These are phyloP conservation scores for Platerodrilus igneus DNA, from an alignment of 2,888 invertebrate species.

Conservation along the genomic window DNA sequence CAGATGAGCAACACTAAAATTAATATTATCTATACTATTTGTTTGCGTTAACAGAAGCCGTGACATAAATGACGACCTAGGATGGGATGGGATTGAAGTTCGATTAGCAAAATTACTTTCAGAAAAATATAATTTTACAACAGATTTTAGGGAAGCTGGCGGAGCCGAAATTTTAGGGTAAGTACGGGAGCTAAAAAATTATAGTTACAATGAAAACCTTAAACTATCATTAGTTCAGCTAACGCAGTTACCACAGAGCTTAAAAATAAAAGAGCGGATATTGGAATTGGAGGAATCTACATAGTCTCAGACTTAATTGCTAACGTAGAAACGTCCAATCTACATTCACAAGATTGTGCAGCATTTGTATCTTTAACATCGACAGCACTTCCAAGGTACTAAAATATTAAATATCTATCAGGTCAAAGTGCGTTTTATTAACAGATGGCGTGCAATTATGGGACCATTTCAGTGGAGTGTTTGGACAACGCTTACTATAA, in stretches of 20 bases:
- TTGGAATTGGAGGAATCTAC: conserved; percentile 71
- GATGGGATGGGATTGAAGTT: conserved; percentile 74
- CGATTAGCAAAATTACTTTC: conserved; percentile 60
- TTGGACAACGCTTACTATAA: conserved; percentile 67
- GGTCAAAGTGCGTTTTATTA: conserved; percentile 28
- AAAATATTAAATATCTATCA: conserved; percentile 5
- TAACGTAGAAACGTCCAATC: conserved; percentile 58
- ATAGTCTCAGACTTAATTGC: conserved; percentile 52
- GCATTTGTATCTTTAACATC: conserved; percentile 72
- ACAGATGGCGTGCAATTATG: conserved; percentile 74
- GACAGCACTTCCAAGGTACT: conserved; percentile 72
- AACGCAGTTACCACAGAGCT: conserved; percentile 60
- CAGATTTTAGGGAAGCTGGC: conserved; percentile 61
- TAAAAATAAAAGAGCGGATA: conserved; percentile 53
- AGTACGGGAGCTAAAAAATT: no score
- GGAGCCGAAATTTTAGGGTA: conserved; percentile 49
- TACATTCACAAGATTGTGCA: conserved; percentile 72
- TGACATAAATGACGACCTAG: conserved; percentile 50
- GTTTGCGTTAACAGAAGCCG: conserved; percentile 34
- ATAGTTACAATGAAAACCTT: neutral
- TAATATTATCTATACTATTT: no score
- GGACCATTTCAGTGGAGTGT: conserved; percentile 80
- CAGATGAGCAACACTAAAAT: no score
- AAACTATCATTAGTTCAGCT: no score
- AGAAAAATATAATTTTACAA: conserved; percentile 64